phyloP scores from a whole-genome alignment of 2,113 vertebrate genomes.

The Sisor rabdophorus region DNA sequence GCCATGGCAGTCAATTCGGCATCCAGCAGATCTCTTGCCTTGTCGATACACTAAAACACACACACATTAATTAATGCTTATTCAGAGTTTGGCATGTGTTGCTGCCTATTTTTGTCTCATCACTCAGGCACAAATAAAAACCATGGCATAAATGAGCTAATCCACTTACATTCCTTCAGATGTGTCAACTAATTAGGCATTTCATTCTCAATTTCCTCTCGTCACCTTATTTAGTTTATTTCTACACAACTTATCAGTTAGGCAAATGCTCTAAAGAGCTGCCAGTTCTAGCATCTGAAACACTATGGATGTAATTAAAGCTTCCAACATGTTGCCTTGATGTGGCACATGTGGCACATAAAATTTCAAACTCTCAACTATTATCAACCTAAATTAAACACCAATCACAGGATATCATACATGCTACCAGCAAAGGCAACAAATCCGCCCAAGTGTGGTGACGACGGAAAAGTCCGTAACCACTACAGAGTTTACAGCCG shows the following conservation, averaged over 20 bases:
- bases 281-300: conserved; percentile 26
- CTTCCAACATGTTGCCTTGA: conserved; percentile 19
- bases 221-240: conserved; percentile 18
- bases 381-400: conserved; percentile 9
- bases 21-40: conserved; percentile 93
- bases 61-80: background rate
- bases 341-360: background rate
- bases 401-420: background rate
- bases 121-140: background rate
- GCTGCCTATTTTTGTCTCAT: background rate
- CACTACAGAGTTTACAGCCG: conserved; percentile 12
- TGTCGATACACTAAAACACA: conserved; percentile 88
- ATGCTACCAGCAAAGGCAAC: background rate
- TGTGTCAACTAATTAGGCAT: too few relatives aligned
- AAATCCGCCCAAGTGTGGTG: background rate
- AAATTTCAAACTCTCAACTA: background rate
- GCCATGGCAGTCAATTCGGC: conserved; percentile 97
- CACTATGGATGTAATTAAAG: background rate
- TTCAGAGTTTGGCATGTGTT: background rate
- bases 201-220: background rate
- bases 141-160: background rate
- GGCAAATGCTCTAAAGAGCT: background rate
- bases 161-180: conserved; percentile 5
- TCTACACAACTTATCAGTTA: background rate
- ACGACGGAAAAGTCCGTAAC: background rate